These are phyloP conservation scores for Misgurnus anguillicaudatus DNA, from an alignment of 2,113 vertebrate species.

Conservation along the genomic window DNA sequence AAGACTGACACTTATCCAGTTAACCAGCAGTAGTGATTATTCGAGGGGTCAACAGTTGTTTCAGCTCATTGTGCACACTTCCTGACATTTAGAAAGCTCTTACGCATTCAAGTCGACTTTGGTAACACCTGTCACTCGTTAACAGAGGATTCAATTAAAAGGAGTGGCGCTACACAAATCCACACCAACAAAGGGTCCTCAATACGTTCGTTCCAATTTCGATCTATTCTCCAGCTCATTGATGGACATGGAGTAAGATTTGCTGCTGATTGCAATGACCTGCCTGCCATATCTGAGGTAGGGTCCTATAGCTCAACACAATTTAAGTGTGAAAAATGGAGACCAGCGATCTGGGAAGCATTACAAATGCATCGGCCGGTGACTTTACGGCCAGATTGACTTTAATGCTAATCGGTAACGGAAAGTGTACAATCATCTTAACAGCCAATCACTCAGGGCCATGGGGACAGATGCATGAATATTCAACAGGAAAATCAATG, in stretches of 20 bases:
- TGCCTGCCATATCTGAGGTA: slow-evolving; percentile 41
- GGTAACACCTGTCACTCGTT: not conserved
- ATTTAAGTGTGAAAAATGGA: slow-evolving; percentile 24
- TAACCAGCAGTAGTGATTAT: too few relatives aligned
- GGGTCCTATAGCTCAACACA: slow-evolving; percentile 21
- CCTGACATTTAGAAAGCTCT: not conserved
- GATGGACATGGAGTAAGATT: slow-evolving; percentile 18
- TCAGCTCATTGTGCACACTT: not conserved
- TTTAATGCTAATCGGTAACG: slow-evolving; percentile 58
- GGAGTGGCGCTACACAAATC: not conserved
- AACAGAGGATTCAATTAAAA: slow-evolving; percentile 34
- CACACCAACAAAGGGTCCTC: not conserved
- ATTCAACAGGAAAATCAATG: slow-evolving; percentile 64
- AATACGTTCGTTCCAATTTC: not conserved
- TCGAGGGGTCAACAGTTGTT: not conserved
- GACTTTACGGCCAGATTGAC: slow-evolving; percentile 37
- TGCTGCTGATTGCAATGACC: slow-evolving; percentile 31
- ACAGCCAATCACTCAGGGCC: slow-evolving; percentile 62
- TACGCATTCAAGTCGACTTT: not conserved
- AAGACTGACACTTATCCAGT: not conserved
- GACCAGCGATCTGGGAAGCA: slow-evolving; percentile 22
- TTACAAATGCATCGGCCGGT: slow-evolving; percentile 39
- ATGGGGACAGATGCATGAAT: slow-evolving; percentile 51
- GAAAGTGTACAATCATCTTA: slow-evolving; percentile 62
- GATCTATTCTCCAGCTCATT: slow-evolving; percentile 16